phyloP scores from a whole-genome alignment of 2,888 invertebrate species.

The Gerris lacustris region DNA sequence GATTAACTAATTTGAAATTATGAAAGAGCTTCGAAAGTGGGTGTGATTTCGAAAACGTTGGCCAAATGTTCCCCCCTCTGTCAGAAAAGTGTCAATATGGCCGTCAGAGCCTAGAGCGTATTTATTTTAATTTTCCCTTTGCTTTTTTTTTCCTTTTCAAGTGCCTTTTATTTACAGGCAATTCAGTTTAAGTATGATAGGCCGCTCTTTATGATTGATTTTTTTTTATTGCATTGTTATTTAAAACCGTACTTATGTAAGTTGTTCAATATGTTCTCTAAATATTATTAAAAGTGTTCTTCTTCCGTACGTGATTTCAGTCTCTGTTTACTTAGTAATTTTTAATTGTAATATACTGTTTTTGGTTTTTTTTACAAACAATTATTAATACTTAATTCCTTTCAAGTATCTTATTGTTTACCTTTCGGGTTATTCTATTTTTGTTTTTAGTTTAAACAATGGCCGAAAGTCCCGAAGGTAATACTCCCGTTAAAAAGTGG shows the following conservation, averaged over 20 bases:
- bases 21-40: not conserved
- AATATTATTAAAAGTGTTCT: no score
- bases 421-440: not conserved
- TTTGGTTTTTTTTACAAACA: no score
- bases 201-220: no score
- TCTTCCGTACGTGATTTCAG: no score
- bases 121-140: not conserved
- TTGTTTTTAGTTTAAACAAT: not conserved
- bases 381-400: no score
- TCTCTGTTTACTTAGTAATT: no score
- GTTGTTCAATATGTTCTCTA: no score
- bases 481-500: slow-evolving; percentile 45
- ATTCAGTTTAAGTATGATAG: no score
- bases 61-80: not conserved
- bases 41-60: not conserved
- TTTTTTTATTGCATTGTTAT: no score
- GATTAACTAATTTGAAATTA: not conserved
- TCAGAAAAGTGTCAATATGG: slow-evolving; percentile 1
- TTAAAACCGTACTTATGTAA: no score
- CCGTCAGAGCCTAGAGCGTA: not conserved
- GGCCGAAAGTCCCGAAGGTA: not conserved
- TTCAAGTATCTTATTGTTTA: not conserved
- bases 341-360: no score
- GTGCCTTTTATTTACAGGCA: not conserved
- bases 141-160: not conserved